Percentiles rank a stretch among this genome's conserved stretches.
Conservation (phyloP, 2,797 vertebrate genomes). For the Falco biarmicus region DNA sequence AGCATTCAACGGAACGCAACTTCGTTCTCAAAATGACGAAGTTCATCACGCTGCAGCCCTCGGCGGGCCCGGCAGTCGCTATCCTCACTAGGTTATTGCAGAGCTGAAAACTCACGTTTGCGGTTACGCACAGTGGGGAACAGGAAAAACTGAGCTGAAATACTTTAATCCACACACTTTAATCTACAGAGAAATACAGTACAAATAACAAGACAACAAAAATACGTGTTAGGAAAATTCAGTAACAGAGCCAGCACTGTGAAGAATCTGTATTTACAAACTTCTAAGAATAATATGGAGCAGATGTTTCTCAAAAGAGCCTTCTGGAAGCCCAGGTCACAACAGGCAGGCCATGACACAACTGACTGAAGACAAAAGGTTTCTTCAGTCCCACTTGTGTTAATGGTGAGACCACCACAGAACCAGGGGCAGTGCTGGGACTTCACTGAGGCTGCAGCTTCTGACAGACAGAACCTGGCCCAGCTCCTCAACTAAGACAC, state of each 20-base stretch:
- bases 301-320: neutral
- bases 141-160: constrained; percentile 15
- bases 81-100: neutral
- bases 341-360: neutral
- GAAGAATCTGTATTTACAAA: constrained; percentile 28
- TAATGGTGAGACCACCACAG: neutral
- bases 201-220: constrained; percentile 22
- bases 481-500: neutral
- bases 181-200: constrained; percentile 28
- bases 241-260: neutral
- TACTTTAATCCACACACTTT: constrained; percentile 50
- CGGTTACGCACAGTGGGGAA: constrained; percentile 6
- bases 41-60: neutral
- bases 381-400: neutral
- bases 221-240: neutral
- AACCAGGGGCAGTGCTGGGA: neutral
- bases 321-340: neutral
- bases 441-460: neutral
- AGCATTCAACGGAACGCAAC: neutral
- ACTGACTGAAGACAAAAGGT: neutral
- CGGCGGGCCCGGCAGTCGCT: neutral
- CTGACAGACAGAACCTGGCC: neutral
- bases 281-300: neutral
- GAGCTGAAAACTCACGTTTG: neutral
- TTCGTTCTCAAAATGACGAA: neutral